Evolutionary conservation across 1,140 invertebrate species (phyloP).

Genomic region (Pogonognathellus flavescens): DNA sequence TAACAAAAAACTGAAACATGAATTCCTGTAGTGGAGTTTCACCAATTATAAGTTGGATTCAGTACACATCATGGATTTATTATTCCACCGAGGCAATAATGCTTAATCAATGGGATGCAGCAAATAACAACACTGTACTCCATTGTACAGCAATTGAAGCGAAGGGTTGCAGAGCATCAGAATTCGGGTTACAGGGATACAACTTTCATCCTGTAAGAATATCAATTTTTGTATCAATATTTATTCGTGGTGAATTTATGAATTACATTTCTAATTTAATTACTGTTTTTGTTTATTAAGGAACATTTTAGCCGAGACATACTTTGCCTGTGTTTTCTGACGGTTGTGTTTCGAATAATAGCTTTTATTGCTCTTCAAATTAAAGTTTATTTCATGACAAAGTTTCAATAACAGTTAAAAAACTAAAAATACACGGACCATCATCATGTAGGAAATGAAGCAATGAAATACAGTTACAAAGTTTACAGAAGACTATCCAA

Average conservation of each 20-base stretch:
- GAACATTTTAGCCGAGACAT: background rate
- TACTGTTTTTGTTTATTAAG: background rate
- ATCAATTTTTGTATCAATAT: background rate
- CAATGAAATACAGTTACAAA: too few relatives aligned
- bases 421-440: too few relatives aligned
- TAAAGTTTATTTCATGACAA: background rate
- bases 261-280: too few relatives aligned
- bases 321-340: background rate
- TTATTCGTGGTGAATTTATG: background rate
- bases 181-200: background rate
- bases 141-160: too few relatives aligned
- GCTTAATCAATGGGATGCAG: slow-evolving; percentile 1
- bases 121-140: background rate
- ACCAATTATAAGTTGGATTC: background rate
- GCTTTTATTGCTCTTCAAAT: background rate
- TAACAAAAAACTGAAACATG: too few relatives aligned
- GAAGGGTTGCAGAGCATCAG: background rate
- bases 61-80: slow-evolving; percentile 10
- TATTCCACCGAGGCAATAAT: background rate
- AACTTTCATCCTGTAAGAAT: background rate
- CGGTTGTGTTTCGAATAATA: background rate
- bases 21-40: background rate
- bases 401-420: background rate
- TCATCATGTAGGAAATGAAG: too few relatives aligned
- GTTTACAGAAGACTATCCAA: too few relatives aligned